Evolutionary conservation across 2,797 vertebrate species (phyloP), one percentile per base, ranked within the genome.

Genomic region (Neostethus bicornis): DNA sequence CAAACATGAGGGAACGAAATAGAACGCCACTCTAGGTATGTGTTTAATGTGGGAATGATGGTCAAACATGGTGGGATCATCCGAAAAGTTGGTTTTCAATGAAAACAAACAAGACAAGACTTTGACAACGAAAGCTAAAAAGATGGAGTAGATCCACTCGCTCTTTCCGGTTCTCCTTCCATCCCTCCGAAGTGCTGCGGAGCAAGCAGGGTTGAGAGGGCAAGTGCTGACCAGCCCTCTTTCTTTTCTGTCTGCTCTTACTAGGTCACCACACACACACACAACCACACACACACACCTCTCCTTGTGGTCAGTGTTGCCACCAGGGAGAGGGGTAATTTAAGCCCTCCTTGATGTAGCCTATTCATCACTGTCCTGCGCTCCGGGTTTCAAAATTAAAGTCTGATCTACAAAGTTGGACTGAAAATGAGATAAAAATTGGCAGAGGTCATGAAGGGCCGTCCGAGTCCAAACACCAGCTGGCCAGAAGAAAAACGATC

Each of bases 341-440:
- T 95, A 95, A 94, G 93, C 93, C 90, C 84, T 92, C 87, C 90
- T 93, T 95, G 95, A 96, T 96, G 93, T 93, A 94, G 90, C 93
- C 94, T 93, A 98, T 98, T 96, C 93, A 98, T 99, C 97, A 98
- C 94, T 97, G 96, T 98, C 97, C 93, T 68, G 89, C 76, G 81
- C 70, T 90, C 89, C 83, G 31, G 79, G 92, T 91, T 93, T 95
- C 95, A 96, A 95, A 98, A 98, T 98, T 97, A 98, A 96, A 97
- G 95, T 95, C 93, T 94, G 94, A 97, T 96, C 95, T 96, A 95
- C 93, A 94, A 96, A 97, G 94, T 97, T 96, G 93, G 95, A 94
- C 92, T 93, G 93, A 94, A n/a, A 96, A 97, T 94, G 93, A 96
- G 94, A 95, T 93, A 92, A 95, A 95, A 95, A 95, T 94, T 94